phyloP scores from a whole-genome alignment of 2,797 vertebrate genomes.

The Denticeps clupeoides region DNA sequence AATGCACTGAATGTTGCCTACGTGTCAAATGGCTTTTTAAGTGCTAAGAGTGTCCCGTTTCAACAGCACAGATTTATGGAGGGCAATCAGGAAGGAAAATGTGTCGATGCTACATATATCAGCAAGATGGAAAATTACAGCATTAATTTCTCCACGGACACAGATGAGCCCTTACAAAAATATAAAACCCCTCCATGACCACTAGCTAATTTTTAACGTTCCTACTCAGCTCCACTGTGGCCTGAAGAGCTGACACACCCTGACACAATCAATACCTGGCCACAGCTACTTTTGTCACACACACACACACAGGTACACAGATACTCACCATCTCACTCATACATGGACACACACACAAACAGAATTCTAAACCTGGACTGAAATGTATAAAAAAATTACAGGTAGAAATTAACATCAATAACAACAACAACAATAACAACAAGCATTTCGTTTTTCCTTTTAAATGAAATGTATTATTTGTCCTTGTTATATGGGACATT shows the following conservation, averaged over 20 bases:
- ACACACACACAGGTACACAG: slow-evolving; percentile 41
- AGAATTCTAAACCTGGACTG: too few relatives aligned
- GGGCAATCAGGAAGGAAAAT: slow-evolving; percentile 61
- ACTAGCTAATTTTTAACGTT: slow-evolving; percentile 59
- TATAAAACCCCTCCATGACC: slow-evolving; percentile 28
- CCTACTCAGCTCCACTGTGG: slow-evolving; percentile 45
- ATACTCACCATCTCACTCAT: slow-evolving; percentile 31
- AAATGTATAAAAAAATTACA: too few relatives aligned
- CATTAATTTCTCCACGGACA: slow-evolving; percentile 61
- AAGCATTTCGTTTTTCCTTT: too few relatives aligned
- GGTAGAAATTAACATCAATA: too few relatives aligned
- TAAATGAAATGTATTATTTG: too few relatives aligned
- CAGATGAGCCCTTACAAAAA: slow-evolving; percentile 48
- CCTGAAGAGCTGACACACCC: slow-evolving; percentile 44
- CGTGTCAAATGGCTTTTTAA: slow-evolving; percentile 59
- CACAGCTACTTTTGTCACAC: too few relatives aligned
- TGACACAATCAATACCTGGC: slow-evolving; percentile 46
- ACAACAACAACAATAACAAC: too few relatives aligned
- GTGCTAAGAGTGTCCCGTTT: slow-evolving; percentile 49
- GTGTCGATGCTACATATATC: slow-evolving; percentile 59
- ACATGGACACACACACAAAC: too few relatives aligned
- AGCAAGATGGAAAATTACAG: slow-evolving; percentile 68
- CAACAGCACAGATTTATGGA: slow-evolving; percentile 64
- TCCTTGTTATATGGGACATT: too few relatives aligned
- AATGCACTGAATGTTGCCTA: slow-evolving; percentile 18